phyloP scores from a whole-genome alignment of 2,888 invertebrate species.

The Beris chalybata region DNA sequence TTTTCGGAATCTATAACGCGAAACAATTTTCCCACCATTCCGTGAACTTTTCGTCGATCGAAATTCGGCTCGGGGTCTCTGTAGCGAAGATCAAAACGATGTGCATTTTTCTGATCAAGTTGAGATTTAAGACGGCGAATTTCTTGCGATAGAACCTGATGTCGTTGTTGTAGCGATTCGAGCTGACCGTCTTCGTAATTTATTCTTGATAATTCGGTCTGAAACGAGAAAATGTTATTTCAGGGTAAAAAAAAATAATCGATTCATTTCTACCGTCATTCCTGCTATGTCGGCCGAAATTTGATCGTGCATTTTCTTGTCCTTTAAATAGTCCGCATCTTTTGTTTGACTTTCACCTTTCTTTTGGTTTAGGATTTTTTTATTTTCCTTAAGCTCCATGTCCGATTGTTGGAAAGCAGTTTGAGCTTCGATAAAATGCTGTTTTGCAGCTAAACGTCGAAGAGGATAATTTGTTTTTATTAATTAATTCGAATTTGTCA shows the following conservation, averaged over 20 bases:
- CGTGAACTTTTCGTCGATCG: conserved; percentile 67
- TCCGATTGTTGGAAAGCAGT: conserved; percentile 77
- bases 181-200: conserved; percentile 66
- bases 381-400: conserved; percentile 71
- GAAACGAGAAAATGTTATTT: conserved; percentile 36
- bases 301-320: conserved; percentile 62
- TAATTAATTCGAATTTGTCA: neutral
- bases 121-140: conserved; percentile 58
- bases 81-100: conserved; percentile 67
- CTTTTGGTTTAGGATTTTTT: conserved; percentile 65
- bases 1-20: conserved; percentile 69
- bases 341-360: conserved; percentile 68
- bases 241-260: neutral
- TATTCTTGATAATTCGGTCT: conserved; percentile 60
- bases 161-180: conserved; percentile 59
- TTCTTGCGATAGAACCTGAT: conserved; percentile 60
- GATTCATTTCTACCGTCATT: conserved; percentile 56
- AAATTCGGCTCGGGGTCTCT: conserved; percentile 76
- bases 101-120: conserved; percentile 48
- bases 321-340: conserved; percentile 67
- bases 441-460: conserved; percentile 66
- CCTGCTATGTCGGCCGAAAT: conserved; percentile 62
- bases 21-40: conserved; percentile 79
- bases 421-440: conserved; percentile 72
- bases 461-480: neutral